A percentile compares a stretch with the other conserved stretches of the same genome.
These are phyloP conservation scores for Myiopsitta monachus DNA, from an alignment of 2,113 vertebrate species.

Conservation along the genomic window DNA sequence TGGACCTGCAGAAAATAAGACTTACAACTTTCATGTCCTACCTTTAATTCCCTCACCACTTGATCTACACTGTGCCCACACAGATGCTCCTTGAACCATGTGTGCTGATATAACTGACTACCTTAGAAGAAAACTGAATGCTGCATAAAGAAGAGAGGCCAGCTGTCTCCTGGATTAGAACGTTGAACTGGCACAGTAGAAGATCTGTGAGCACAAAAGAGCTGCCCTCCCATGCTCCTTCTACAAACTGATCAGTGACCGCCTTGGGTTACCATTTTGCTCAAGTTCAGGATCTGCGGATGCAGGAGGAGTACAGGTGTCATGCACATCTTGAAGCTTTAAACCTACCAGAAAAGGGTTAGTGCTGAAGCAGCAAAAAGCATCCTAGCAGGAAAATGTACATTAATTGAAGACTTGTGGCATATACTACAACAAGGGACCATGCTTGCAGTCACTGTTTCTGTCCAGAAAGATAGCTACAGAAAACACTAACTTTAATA, in stretches of 20 bases:
- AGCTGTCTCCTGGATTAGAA: background rate
- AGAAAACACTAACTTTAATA: background rate
- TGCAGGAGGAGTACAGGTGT: rapidly evolving
- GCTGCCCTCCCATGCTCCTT: background rate
- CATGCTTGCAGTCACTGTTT: background rate
- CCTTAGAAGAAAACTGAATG: background rate
- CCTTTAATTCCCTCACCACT: background rate
- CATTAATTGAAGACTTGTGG: background rate
- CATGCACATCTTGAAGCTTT: background rate
- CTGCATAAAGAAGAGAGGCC: background rate
- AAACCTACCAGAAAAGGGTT: background rate
- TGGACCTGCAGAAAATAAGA: background rate
- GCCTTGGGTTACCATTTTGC: background rate
- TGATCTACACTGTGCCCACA: background rate
- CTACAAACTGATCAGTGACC: background rate
- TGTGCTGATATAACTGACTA: background rate
- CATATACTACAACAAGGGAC: background rate
- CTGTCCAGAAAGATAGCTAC: background rate
- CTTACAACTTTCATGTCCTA: background rate
- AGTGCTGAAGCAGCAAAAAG: background rate
- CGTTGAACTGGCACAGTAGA: background rate
- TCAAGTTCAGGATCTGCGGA: background rate
- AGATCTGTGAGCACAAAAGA: background rate
- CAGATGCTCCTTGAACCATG: background rate
- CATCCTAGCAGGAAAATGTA: background rate